Percentiles rank a stretch among this genome's conserved stretches.
Evolutionary conservation across 1,140 invertebrate genomes (phyloP).

Genomic region (Ridgeia piscesae): DNA sequence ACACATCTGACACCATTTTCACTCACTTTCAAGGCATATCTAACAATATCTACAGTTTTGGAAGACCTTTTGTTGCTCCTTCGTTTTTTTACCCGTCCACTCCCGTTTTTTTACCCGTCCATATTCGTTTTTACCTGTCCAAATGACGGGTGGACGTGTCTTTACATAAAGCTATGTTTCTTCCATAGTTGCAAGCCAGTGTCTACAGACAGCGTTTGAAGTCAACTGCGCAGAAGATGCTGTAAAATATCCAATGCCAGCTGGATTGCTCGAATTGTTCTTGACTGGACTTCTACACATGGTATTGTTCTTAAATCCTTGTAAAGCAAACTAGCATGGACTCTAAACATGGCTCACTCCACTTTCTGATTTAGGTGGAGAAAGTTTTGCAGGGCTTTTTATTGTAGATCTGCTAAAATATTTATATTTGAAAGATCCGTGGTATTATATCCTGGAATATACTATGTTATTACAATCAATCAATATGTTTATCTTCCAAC

Average conservation of each 20-base stretch:
- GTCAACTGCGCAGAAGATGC: background rate
- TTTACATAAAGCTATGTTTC: background rate
- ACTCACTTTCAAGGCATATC: too few species aligned
- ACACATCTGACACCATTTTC: too few species aligned
- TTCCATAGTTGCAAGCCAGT: background rate
- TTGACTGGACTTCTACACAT: background rate
- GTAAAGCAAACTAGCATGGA: background rate
- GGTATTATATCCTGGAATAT: background rate
- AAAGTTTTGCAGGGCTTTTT: background rate
- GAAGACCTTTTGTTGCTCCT: too few species aligned
- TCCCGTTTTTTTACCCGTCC: too few species aligned
- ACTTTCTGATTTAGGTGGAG: background rate
- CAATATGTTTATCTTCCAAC: too few species aligned
- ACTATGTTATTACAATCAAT: background rate
- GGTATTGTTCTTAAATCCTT: background rate
- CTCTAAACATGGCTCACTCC: background rate
- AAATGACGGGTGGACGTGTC: too few species aligned
- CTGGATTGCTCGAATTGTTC: background rate
- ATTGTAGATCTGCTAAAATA: background rate
- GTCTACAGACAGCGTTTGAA: background rate
- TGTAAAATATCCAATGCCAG: background rate
- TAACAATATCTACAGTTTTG: too few species aligned
- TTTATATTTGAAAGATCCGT: background rate
- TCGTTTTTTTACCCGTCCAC: too few species aligned
- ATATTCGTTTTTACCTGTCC: too few species aligned